Conservation (phyloP, 2,113 vertebrate species). For the Agelaius tricolor region DNA sequence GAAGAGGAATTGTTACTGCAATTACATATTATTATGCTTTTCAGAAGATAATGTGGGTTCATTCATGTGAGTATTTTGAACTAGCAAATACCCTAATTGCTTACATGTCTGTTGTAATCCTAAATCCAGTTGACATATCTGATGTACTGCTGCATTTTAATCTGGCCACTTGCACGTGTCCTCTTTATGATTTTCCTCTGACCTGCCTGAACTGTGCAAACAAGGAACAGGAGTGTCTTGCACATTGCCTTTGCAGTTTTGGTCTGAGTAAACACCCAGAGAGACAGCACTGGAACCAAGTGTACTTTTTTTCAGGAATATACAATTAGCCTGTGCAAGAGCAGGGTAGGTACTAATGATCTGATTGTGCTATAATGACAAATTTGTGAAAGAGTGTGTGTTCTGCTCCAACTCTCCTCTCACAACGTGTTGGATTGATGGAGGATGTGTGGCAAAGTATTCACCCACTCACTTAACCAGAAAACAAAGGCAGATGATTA, state of each 20-base stretch:
- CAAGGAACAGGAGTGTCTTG: neutral
- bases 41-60: constrained; percentile 63
- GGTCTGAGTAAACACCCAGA: neutral
- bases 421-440: neutral
- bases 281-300: neutral
- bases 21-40: constrained; percentile 67
- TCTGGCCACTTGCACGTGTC: neutral
- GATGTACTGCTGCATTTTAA: neutral
- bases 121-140: constrained; percentile 23
- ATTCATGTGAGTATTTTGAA: constrained; percentile 63
- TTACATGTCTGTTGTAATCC: constrained; percentile 32
- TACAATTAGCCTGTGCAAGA: neutral
- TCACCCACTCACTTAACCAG: constrained; percentile 37
- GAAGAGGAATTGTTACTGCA: constrained; percentile 70
- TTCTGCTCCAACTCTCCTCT: neutral
- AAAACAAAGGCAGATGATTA: constrained; percentile 59
- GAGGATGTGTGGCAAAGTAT: neutral
- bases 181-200: neutral
- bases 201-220: neutral
- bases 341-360: neutral
- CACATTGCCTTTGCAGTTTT: neutral
- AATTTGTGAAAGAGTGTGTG: neutral
- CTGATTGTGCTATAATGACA: neutral
- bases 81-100: constrained; percentile 59
- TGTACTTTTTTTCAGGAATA: neutral